Conservation (phyloP, 2,797 vertebrate species). For the Telmatherina bonti region DNA sequence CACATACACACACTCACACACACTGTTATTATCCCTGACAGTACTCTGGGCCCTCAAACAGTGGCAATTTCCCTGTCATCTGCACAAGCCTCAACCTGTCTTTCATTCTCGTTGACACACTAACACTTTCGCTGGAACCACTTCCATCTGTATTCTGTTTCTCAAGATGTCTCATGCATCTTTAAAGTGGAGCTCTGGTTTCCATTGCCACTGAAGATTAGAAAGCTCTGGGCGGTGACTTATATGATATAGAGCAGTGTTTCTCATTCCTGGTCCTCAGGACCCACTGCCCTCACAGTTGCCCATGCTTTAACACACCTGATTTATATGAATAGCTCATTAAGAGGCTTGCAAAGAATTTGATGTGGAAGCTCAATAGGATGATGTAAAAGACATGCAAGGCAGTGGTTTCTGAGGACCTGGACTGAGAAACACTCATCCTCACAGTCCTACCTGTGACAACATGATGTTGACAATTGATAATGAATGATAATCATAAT, state of each 20-base stretch:
- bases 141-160: constrained; percentile 43
- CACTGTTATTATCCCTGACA: constrained; percentile 6
- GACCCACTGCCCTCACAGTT: too few species aligned
- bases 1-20: constrained; percentile 11
- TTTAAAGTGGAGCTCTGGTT: constrained; percentile 83
- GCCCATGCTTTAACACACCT: too few species aligned
- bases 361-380: too few species aligned
- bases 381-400: too few species aligned
- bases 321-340: too few species aligned
- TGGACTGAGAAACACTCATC: neutral
- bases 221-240: constrained; percentile 38
- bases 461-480: constrained; percentile 17
- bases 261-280: too few species aligned
- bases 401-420: too few species aligned
- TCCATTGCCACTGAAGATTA: constrained; percentile 64
- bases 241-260: constrained; percentile 42
- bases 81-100: constrained; percentile 12
- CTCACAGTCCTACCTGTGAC: constrained; percentile 17
- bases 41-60: constrained; percentile 31
- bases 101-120: constrained; percentile 61
- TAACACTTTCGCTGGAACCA: constrained; percentile 66
- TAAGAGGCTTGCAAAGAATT: too few species aligned
- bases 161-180: constrained; percentile 81
- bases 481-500: too few species aligned
- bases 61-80: constrained; percentile 22